A percentile compares a stretch with the other conserved stretches of the same genome.
Conservation (phyloP, 2,888 invertebrate species). For the Drosophila cracens region DNA sequence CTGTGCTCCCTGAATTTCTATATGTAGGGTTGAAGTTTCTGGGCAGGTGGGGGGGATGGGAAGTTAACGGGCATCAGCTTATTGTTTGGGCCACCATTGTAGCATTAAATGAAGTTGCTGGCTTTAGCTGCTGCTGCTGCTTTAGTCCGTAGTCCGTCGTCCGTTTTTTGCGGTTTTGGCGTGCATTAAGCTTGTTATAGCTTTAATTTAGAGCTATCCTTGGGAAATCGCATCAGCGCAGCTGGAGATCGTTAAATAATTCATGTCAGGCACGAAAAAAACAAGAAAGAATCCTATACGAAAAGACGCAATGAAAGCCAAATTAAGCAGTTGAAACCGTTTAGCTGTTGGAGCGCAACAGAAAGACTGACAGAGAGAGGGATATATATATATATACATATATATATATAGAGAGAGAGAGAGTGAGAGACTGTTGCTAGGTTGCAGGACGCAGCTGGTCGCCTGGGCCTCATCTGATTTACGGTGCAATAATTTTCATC, state of each 20-base stretch:
- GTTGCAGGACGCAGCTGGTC: constrained; percentile 64
- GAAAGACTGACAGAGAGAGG: not conserved
- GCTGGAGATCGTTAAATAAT: constrained; percentile 82
- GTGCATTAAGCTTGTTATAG: constrained; percentile 75
- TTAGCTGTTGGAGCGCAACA: constrained; percentile 43
- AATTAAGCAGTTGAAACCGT: constrained; percentile 79
- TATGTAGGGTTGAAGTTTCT: not conserved
- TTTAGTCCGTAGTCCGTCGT: constrained; percentile 3
- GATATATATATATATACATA: no score
- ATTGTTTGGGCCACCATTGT: constrained; percentile 68
- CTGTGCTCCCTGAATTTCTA: not conserved
- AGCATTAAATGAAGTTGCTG: constrained; percentile 72
- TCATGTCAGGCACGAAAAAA: constrained; percentile 68
- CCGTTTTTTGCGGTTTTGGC: constrained; percentile 57
- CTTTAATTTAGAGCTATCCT: constrained; percentile 74
- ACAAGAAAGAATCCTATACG: constrained; percentile 27
- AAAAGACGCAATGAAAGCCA: constrained; percentile 79
- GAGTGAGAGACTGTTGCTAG: constrained; percentile 2
- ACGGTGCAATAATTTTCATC: constrained; percentile 80
- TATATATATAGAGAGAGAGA: not conserved
- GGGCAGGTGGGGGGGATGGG: not conserved
- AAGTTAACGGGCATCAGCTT: constrained; percentile 34
- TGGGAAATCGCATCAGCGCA: constrained; percentile 77
- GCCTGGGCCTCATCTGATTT: constrained; percentile 63
- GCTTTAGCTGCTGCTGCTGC: constrained; percentile 24